These are phyloP conservation scores for Xestia rhomboidea DNA, from an alignment of 2,888 invertebrate species.

Conservation along the genomic window DNA sequence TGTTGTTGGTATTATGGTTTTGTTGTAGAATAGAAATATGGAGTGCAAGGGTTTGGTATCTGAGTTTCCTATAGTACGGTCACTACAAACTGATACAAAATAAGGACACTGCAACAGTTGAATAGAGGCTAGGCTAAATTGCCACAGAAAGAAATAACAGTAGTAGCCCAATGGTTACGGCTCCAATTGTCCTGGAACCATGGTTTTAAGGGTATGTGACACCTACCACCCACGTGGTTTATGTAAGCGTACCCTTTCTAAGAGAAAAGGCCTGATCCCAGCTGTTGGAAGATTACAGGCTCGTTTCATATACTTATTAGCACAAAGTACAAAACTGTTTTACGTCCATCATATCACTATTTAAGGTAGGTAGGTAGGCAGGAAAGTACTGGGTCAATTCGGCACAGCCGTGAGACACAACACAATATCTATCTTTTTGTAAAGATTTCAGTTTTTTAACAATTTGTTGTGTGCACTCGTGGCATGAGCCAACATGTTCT, in stretches of 20 bases:
- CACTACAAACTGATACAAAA: not conserved
- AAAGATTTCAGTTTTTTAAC: not conserved
- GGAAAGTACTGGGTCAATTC: no score
- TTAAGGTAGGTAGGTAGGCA: no score
- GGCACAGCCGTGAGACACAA: not conserved
- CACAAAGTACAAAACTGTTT: not conserved
- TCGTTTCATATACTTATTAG: not conserved
- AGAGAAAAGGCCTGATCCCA: not conserved
- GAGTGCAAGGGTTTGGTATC: not conserved
- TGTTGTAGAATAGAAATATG: constrained; percentile 2
- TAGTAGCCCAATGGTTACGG: not conserved
- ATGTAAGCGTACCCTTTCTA: not conserved
- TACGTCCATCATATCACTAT: not conserved
- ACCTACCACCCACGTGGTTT: not conserved
- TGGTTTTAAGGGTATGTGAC: not conserved
- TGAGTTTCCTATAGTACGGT: not conserved
- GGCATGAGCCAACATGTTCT: no score
- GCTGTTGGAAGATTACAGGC: not conserved
- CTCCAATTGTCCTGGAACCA: not conserved
- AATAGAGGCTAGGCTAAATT: not conserved
- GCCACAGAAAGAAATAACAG: not conserved
- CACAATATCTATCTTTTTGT: not conserved
- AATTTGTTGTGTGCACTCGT: not conserved
- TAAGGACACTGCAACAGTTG: not conserved
- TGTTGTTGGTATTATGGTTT: constrained; percentile 7